These are phyloP conservation scores for Petroica traversi DNA, from an alignment of 2,113 vertebrate genomes.

Conservation along the genomic window DNA sequence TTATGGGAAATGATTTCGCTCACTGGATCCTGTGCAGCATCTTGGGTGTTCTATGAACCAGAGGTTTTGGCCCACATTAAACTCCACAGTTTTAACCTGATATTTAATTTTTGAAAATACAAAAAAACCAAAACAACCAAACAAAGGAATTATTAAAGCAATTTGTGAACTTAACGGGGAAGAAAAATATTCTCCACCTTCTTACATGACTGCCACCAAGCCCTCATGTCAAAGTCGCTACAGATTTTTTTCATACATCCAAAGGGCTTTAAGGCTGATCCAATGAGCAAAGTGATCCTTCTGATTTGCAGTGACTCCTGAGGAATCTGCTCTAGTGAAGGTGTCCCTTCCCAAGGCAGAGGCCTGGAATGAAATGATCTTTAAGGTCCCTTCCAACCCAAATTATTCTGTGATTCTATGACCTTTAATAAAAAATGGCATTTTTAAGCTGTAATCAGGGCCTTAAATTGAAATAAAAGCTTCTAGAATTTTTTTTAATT, in stretches of 20 bases:
- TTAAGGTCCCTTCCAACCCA: neutral
- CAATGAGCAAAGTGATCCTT: neutral
- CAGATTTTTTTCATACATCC: neutral
- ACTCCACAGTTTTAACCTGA: neutral
- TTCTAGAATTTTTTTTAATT: no score
- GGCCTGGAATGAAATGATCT: neutral
- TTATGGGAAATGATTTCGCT: neutral
- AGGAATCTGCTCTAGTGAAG: neutral
- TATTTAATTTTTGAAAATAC: neutral
- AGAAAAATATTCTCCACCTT: neutral
- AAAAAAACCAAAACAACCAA: neutral
- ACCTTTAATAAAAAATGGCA: neutral
- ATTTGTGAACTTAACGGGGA: neutral
- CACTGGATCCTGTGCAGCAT: neutral
- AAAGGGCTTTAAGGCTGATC: neutral
- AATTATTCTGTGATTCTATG: accelerated
- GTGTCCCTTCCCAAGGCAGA: no score
- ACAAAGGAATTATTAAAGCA: neutral
- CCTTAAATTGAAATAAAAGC: neutral
- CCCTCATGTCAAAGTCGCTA: neutral
- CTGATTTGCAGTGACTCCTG: neutral
- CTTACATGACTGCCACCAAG: neutral
- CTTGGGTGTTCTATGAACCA: neutral
- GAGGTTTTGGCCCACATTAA: neutral
- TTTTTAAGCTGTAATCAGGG: neutral